A percentile compares a stretch with the other conserved stretches of the same genome.
Conservation (phyloP, 2,113 vertebrate species). For the Pelobates fuscus region DNA sequence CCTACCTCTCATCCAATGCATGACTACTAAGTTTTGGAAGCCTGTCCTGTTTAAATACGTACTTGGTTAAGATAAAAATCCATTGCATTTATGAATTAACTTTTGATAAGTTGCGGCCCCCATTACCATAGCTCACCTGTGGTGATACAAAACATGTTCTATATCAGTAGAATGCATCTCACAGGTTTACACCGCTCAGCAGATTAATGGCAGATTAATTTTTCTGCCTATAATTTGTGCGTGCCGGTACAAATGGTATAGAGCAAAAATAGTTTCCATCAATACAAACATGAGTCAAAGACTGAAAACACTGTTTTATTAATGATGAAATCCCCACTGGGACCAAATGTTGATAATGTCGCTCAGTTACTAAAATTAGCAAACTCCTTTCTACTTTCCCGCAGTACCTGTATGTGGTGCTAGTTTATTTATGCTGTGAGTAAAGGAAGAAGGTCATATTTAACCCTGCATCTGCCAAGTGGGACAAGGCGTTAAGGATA, state of each 20-base stretch:
- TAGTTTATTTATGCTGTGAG: background rate
- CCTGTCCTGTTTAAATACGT: no score
- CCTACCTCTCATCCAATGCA: no score
- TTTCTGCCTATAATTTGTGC: no score
- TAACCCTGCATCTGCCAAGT: background rate
- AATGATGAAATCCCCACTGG: conserved; percentile 1
- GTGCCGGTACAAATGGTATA: background rate
- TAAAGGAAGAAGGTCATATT: background rate
- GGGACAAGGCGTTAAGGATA: background rate
- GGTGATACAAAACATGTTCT: no score
- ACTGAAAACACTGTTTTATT: conserved; percentile 12
- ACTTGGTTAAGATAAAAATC: no score
- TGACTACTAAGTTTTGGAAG: no score
- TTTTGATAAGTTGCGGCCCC: no score
- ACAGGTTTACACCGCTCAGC: no score
- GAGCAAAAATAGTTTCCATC: background rate
- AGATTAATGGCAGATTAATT: no score
- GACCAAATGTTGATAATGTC: conserved; percentile 10
- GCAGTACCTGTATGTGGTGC: background rate
- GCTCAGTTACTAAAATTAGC: conserved; percentile 10
- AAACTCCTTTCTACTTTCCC: background rate
- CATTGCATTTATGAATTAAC: no score
- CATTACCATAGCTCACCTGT: no score
- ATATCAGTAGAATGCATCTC: no score
- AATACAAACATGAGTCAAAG: background rate